Percentiles rank a stretch among this genome's conserved stretches.
Evolutionary conservation across 2,113 vertebrate genomes (phyloP).

Genomic region (Sigmodon hispidus): DNA sequence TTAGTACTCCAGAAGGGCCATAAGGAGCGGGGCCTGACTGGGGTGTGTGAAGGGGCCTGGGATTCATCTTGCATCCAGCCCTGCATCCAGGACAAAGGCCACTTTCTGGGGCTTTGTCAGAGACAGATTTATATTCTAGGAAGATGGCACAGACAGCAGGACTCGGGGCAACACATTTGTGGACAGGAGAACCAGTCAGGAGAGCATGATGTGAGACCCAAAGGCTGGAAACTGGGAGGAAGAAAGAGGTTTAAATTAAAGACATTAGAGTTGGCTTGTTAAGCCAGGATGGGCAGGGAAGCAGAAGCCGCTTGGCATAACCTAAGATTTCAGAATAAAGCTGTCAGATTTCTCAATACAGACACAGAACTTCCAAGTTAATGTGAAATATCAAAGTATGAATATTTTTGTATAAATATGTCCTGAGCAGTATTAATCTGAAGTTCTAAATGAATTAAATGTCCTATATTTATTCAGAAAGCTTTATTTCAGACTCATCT

Average conservation of each 20-base stretch:
- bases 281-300: background rate
- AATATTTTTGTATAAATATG: background rate
- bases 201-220: background rate
- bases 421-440: background rate
- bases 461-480: background rate
- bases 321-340: background rate
- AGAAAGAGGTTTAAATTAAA: background rate
- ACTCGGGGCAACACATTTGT: background rate
- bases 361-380: background rate
- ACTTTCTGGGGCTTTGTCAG: background rate
- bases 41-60: background rate
- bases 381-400: background rate
- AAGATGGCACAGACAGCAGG: background rate
- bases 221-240: background rate
- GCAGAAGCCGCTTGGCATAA: background rate
- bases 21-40: rapidly evolving
- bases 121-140: background rate
- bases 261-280: background rate
- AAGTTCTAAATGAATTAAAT: background rate
- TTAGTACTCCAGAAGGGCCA: background rate
- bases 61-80: background rate
- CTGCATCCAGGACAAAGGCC: background rate
- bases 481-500: background rate
- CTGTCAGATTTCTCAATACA: background rate
- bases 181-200: background rate